Conservation (phyloP, 2,113 vertebrate species). For the Serilophus lunatus region DNA sequence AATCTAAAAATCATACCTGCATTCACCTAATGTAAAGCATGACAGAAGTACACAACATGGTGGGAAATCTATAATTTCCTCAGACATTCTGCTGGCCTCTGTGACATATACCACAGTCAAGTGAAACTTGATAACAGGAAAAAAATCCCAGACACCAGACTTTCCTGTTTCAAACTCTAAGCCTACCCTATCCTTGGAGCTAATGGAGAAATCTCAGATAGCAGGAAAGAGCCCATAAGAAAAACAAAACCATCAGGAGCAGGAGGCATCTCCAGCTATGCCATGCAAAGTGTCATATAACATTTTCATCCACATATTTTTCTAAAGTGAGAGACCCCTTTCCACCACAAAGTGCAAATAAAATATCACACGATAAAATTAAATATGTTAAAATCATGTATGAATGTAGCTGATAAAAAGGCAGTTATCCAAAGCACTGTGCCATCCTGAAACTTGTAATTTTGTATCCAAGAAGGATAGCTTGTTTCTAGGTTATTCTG, state of each 20-base stretch:
- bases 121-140: not conserved
- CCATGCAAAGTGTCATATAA: not conserved
- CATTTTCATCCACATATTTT: not conserved
- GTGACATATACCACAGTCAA: not conserved
- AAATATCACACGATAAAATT: not conserved
- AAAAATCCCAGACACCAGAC: not conserved
- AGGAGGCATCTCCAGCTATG: not conserved
- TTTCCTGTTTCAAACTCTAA: conserved; percentile 21
- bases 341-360: not conserved
- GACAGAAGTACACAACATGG: not conserved
- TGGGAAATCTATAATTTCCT: not conserved
- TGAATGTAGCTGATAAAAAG: not conserved
- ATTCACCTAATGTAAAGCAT: not conserved
- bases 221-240: conserved; percentile 5
- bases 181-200: not conserved
- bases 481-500: conserved; percentile 16
- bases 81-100: not conserved
- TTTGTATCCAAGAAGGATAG: not conserved
- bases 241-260: conserved; percentile 14
- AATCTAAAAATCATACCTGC: not conserved
- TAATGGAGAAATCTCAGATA: conserved; percentile 36
- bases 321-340: not conserved
- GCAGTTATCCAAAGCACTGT: not conserved
- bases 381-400: not conserved
- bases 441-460: not conserved